Evolutionary conservation across 1,140 invertebrate genomes (phyloP), one percentile per base, ranked within the genome.

Genomic region (Lethrus apterus): DNA sequence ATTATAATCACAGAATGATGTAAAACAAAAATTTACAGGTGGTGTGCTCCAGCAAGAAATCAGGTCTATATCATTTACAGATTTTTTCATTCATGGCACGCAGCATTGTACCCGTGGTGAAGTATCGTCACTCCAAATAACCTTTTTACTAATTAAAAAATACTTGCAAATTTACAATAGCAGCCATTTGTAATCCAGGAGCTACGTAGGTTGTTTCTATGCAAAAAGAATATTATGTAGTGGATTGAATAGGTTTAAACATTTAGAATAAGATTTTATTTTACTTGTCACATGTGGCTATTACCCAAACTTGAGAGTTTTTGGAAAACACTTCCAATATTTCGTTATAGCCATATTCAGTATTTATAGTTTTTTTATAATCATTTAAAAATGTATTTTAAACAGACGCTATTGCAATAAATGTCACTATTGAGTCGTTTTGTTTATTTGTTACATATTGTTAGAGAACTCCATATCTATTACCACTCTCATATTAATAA

Each of bases 51-150:
- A 52, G 54, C 43, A 34, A 49, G 47, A 55, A 52, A 52, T 52
- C 50, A 52, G 54, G 38, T 51, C 52, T 55, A 38, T 55, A 40
- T 51, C 48, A 55, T 55, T 55, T 55, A 47, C 54, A 55, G 54
- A 55, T 55, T 52, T 52, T 50, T 11, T 21, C 35, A 38, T 38
- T 38, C 35, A 38, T 21, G 35, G 35, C 35, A 38, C 24, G 19
- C 19, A 21, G 35, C 35, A 38, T 38, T 23, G 35, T 38, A 21
- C 24, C 35, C 24, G 24, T 21, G 35, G 18, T 38, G 19, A 38
- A 38, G 35, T 38, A 38, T 38, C 35, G 35, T 19, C 35, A 38
- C 35, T 38, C 24, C 35, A 23, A 38, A 23, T 38, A 38, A 38
- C 35, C 14, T 38, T 38, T 38, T 38, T 38, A 38, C 35, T 11